These are phyloP conservation scores for Lucilia sericata DNA, from an alignment of 1,140 invertebrate genomes.

Conservation along the genomic window DNA sequence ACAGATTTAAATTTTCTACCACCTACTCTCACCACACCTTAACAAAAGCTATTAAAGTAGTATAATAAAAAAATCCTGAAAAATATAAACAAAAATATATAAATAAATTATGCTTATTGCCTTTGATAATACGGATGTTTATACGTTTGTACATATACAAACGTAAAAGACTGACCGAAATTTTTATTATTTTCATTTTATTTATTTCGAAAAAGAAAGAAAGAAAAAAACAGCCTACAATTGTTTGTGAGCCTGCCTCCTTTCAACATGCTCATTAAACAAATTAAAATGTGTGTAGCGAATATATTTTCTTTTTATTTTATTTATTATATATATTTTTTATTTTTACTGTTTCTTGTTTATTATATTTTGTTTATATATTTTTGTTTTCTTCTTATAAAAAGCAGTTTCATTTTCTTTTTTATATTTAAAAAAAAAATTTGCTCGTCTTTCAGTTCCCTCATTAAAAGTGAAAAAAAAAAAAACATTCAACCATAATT, in stretches of 20 bases:
- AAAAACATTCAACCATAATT: neutral
- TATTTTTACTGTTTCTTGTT: neutral
- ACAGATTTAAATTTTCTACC: no score
- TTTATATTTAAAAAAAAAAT: neutral
- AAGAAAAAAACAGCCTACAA: neutral
- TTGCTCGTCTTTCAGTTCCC: neutral
- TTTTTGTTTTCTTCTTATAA: neutral
- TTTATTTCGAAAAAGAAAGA: neutral
- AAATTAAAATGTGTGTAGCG: constrained; percentile 12
- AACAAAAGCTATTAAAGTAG: neutral
- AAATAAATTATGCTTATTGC: constrained; percentile 15
- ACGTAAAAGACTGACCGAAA: neutral
- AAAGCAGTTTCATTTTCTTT: neutral
- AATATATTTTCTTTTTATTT: neutral
- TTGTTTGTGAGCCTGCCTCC: neutral
- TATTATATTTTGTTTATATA: neutral
- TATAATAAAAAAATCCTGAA: neutral
- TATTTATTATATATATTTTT: no score
- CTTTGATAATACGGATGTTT: neutral
- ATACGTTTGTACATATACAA: neutral
- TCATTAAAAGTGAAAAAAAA: neutral
- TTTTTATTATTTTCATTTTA: neutral
- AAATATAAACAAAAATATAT: neutral
- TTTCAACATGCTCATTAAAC: constrained; percentile 32
- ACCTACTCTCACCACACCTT: neutral